These are phyloP conservation scores for Geopemphigus sp. DNA, from an alignment of 1,140 invertebrate species.

Conservation along the genomic window DNA sequence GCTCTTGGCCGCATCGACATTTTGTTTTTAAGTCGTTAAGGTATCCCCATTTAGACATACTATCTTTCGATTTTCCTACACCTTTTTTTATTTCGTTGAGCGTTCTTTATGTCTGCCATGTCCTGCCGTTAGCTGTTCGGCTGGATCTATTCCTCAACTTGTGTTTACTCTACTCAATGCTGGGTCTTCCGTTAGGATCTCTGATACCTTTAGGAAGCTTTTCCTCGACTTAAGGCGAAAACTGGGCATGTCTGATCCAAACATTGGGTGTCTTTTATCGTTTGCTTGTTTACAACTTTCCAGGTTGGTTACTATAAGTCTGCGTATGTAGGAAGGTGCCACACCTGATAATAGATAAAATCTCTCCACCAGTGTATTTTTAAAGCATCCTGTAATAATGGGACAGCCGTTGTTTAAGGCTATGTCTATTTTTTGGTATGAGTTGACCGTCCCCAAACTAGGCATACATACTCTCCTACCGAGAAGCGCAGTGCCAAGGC, in stretches of 20 bases:
- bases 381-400: conserved; percentile 9
- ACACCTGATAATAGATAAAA: conserved; percentile 6
- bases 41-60: too few species aligned
- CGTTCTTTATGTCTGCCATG: neutral
- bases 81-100: neutral
- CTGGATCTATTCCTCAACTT: neutral
- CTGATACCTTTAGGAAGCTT: too few species aligned
- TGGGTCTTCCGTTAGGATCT: neutral
- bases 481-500: conserved; percentile 14
- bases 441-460: conserved; percentile 20
- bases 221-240: too few species aligned
- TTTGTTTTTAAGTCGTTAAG: too few species aligned
- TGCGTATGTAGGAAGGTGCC: neutral
- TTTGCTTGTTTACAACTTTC: too few species aligned
- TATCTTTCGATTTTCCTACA: too few species aligned
- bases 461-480: conserved; percentile 26
- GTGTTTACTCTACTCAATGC: neutral
- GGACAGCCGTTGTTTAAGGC: neutral
- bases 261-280: too few species aligned
- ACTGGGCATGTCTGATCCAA: too few species aligned
- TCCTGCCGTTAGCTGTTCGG: neutral
- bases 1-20: too few species aligned
- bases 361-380: conserved; percentile 10
- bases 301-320: too few species aligned
- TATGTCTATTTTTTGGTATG: neutral